Base-by-base conservation (phyloP, 2,888 invertebrate species). In the Laspeyria flexula region DNA sequence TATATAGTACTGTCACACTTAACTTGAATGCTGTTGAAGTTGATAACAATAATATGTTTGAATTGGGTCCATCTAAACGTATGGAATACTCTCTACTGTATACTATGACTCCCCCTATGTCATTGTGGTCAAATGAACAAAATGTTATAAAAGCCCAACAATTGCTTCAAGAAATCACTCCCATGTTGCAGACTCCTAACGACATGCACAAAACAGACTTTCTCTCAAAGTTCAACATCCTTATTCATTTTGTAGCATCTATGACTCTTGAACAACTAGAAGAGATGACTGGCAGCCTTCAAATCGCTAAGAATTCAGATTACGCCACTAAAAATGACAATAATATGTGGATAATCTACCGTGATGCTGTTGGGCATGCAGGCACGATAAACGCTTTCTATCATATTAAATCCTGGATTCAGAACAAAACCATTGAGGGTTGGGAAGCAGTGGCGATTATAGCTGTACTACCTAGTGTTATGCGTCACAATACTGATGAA, bases 371-470 rank as follows among this genome's bases (percentile, higher is more conserved):
- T 1, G 90, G 93, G 1, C 93, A 95, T 80, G 86, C 94, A n/a
- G 96, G 96, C 44, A 95, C 95, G 7, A 92, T 93, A 35, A 95
- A 96, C 1, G 94, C 96, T 37, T 92, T 95, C 63, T 73, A 93
- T 40, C 88, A 90, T 60, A 92, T 96, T 64, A 92, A 93, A 62
- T 76, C 93, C 5, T 94, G 94, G 94, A 93, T 95, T 45, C 72
- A 92, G 52, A 85, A 77, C 35, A 86, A 87, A 34, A 93, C 93
- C 73, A 78, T 95, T 15, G 60, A 83, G 54, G 90, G 86, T n/a
- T 80, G 88, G 39, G 94, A 95, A 83, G 95, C 95, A 9, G 94
- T 94, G 2, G 77, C 93, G 59, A 79, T 95, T 1, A 74, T 96
- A 6, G 81, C 93, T 7, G 81, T 90, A 31, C 75, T 95, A 29